phyloP scores from a whole-genome alignment of 2,888 invertebrate species.

The Litoditis marina region DNA sequence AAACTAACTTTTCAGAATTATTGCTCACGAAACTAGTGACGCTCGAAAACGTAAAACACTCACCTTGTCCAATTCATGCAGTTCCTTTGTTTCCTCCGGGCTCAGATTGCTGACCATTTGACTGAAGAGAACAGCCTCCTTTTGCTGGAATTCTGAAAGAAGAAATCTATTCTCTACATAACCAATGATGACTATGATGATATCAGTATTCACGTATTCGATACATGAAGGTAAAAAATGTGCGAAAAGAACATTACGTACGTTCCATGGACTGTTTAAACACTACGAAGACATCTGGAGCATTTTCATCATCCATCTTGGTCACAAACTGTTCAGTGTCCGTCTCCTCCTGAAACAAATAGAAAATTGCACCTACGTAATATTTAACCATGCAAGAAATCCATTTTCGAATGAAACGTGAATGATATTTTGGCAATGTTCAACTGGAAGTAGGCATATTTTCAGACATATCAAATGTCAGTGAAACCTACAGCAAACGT shows the following conservation, averaged over 20 bases:
- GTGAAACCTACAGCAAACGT: no score
- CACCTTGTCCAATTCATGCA: conserved; percentile 14
- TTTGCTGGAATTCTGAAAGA: conserved; percentile 12
- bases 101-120: conserved; percentile 16
- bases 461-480: no score
- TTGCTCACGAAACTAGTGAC: no score
- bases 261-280: conserved; percentile 16
- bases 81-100: conserved; percentile 11
- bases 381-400: no score
- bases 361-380: no score
- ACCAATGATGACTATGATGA: no score
- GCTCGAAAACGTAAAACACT: not conserved
- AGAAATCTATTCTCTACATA: no score
- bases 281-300: conserved; percentile 17
- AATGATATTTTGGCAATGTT: no score
- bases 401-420: no score
- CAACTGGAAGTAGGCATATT: no score
- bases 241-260: not conserved
- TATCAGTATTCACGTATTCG: no score
- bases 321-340: conserved; percentile 18
- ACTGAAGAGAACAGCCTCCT: conserved; percentile 11
- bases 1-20: no score
- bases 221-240: not conserved
- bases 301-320: conserved; percentile 11
- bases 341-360: conserved; percentile 16